Evolutionary conservation across 2,888 invertebrate species (phyloP), one percentile per base, ranked within the genome.

Genomic region (Drosophila maculinotata): DNA sequence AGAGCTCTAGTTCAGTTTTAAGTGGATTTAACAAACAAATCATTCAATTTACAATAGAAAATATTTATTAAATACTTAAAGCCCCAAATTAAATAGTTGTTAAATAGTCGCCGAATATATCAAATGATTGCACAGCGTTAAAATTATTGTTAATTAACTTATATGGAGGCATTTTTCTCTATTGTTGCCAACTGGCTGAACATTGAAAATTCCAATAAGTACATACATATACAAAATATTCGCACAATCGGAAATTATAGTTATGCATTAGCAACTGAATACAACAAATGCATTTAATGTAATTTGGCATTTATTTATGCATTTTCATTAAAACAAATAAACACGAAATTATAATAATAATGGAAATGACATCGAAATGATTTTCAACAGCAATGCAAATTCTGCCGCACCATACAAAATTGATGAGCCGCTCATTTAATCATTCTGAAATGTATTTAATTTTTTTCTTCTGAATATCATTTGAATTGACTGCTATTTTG

Each of bases 231-330:
- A 49, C 7, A 54, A 31, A 41, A 35, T 30, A 63, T 23, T 67
- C 73, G 66, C 44, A 68, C 68, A 70, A 72, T 76, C 72, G 85
- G 60, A 79, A 82, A 82, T 75, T 64, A 65, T 78, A 60, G 67
- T 62, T 67, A 60, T 66, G 65, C 81, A 76, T 79, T 69, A 69
- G 69, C 69, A 54, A 42, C 39, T 51, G 52, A 56, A 59, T 48
- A 39, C 58, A 52, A 57, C 58, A 80, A 83, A 69, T 69, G 70
- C 72, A 74, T 75, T 87, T 87, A 85, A 85, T 82, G 80, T 85
- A 75, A 79, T 83, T 87, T 70, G 64, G 69, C 77, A 87, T 87
- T 83, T 79, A 81, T 87, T 87, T 82, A 82, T 79, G 87, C 79
- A 84, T 73, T 76, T 73, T 63, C 69, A 85, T 87, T 76, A 79